Percentiles rank a stretch among this genome's conserved stretches.
These are phyloP conservation scores for Loxodonta africana DNA, from an alignment of 2,113 vertebrate species.

Conservation along the genomic window DNA sequence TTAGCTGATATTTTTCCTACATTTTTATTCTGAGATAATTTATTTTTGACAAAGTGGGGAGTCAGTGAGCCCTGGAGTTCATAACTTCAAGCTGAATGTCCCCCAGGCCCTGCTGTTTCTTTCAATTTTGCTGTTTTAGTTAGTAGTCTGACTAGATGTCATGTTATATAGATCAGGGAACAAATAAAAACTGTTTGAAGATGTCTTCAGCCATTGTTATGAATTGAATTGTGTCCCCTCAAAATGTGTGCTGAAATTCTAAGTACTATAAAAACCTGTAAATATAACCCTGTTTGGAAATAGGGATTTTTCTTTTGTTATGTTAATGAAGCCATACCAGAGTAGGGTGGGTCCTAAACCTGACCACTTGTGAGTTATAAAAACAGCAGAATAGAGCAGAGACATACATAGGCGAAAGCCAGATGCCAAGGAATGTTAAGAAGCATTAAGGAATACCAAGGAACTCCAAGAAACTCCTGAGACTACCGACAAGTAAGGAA, in stretches of 20 bases:
- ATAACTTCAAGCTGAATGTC: not conserved
- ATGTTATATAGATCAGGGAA: not conserved
- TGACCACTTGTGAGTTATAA: too few relatives aligned
- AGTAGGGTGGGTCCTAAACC: too few relatives aligned
- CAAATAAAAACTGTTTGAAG: conserved; percentile 6
- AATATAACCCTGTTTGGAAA: not conserved
- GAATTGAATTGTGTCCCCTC: not conserved
- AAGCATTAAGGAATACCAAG: too few relatives aligned
- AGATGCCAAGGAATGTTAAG: too few relatives aligned
- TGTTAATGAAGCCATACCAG: too few relatives aligned
- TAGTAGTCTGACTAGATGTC: not conserved
- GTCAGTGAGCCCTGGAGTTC: not conserved
- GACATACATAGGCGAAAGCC: too few relatives aligned
- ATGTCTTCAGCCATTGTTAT: not conserved
- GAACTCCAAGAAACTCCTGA: too few relatives aligned
- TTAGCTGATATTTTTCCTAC: not conserved
- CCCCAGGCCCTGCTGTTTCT: not conserved
- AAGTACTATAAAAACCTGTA: not conserved
- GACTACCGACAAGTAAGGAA: too few relatives aligned
- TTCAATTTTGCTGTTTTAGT: conserved; percentile 17
- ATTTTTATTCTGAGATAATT: conserved; percentile 30
- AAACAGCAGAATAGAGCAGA: too few relatives aligned
- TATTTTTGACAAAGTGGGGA: conserved; percentile 33
- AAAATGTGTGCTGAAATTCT: not conserved
- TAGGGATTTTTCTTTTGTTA: too few relatives aligned